Base-by-base conservation (phyloP, 2,797 vertebrate genomes). In the Cottoperca gobio region DNA sequence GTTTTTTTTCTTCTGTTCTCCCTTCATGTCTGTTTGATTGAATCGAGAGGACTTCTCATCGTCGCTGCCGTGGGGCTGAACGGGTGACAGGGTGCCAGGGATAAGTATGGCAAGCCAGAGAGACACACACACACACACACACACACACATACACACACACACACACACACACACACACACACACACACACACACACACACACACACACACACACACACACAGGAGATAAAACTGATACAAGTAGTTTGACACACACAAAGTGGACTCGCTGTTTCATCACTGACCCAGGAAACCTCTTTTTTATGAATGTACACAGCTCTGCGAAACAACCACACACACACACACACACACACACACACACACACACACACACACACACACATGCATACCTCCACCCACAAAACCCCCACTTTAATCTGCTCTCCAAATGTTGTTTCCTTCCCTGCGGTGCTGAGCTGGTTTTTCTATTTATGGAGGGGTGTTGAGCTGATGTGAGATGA, bases 401-500 rank as follows among this genome's bases (percentile, higher is more conserved):
- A 63, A 63, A 33, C 53, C 62, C 79, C 59, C 62, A 71, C 81
- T 89, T 88, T 90, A 89, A 91, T 91, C 88, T 86, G 63, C 69
- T 91, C 89, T 90, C 84, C 87, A 90, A 92, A 91, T 90, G 91
- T 83, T 90, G 89, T 90, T 92, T 91, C 79, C 77, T 68, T 86
- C 86, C 92, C 90, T 50, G 71, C 77, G 84, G 92, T 86, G 90
- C 86, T 84, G 87, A 89, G 84, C 57, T 76, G 63, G 73, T 89
- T 90, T 86, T 89, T 92, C 89, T 92, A 88, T 91, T 89, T 91
- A 85, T 91, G 91, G 91, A 82, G 77, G 78, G 58, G 81, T 89
- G 91, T 88, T 89, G 90, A 93, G 88, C 87, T 91, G 91, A 93
- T 92, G 90, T 83, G 89, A 90, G 88, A 85, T 74, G 88, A 92